A percentile compares a stretch with the other conserved stretches of the same genome.
phyloP scores from a whole-genome alignment of 2,113 vertebrate species.

The Plestiodon gilberti region DNA sequence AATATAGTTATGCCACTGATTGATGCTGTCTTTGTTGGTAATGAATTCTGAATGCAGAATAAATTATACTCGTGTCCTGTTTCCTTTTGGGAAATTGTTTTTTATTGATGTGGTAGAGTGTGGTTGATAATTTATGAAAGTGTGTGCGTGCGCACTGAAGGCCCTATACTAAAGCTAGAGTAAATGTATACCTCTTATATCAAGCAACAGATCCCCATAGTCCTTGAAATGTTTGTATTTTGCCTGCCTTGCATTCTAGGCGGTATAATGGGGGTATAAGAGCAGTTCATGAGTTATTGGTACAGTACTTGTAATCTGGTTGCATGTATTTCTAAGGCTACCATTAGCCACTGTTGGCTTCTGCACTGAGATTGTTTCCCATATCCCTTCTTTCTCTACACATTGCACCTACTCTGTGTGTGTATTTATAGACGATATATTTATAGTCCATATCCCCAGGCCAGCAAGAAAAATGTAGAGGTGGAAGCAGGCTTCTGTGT shows the following conservation, averaged over 20 bases:
- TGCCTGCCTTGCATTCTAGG: not conserved
- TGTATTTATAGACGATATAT: not conserved
- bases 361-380: not conserved
- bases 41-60: not conserved
- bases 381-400: too few species aligned
- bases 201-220: conserved; percentile 20
- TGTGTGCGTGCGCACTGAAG: not conserved
- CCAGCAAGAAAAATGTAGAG: not conserved
- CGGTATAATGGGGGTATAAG: not conserved
- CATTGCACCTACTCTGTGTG: not conserved
- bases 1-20: not conserved
- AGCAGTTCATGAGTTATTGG: not conserved
- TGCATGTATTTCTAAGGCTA: not conserved
- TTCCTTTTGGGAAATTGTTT: conserved; percentile 7
- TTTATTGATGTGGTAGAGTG: not conserved
- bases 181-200: not conserved
- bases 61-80: not conserved
- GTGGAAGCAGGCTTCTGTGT: not conserved
- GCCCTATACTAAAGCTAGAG: not conserved
- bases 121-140: conserved; percentile 4
- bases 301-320: not conserved
- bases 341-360: not conserved
- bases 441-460: not conserved
- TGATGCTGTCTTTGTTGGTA: not conserved
- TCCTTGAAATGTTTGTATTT: not conserved